Evolutionary conservation across 2,797 vertebrate genomes (phyloP).

Genomic region (Mionectes olivaceus): DNA sequence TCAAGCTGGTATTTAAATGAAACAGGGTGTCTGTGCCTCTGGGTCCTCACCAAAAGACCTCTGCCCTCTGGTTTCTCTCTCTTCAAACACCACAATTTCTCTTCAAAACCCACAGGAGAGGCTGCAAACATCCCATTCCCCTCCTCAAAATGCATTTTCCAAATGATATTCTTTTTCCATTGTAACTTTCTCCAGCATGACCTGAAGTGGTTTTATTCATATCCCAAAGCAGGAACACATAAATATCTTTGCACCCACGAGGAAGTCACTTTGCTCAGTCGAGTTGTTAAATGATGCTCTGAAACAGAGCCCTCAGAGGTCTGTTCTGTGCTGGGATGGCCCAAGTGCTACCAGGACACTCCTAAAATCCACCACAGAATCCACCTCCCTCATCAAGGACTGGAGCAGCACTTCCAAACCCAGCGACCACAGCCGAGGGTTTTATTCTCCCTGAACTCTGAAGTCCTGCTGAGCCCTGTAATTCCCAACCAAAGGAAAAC

Average conservation of each 20-base stretch:
- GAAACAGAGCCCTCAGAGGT: neutral
- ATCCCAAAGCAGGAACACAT: neutral
- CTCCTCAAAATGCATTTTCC: neutral
- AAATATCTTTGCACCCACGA: fast-evolving
- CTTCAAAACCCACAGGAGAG: neutral
- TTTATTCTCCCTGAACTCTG: neutral
- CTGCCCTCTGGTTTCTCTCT: neutral
- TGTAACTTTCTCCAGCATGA: neutral
- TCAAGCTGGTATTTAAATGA: neutral
- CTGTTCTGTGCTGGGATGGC: neutral
- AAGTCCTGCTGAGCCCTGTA: constrained; percentile 39
- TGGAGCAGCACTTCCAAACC: neutral
- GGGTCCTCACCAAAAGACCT: neutral
- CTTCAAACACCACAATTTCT: neutral
- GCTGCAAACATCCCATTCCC: neutral
- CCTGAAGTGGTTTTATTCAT: neutral
- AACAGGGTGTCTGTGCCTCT: neutral
- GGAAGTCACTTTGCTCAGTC: neutral
- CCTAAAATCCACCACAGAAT: neutral
- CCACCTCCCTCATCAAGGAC: neutral
- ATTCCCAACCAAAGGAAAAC: constrained; percentile 49
- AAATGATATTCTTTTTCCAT: neutral
- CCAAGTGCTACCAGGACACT: neutral
- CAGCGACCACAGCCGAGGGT: neutral
- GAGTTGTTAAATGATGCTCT: fast-evolving